Evolutionary conservation across 2,888 invertebrate species (phyloP), one percentile per base, ranked within the genome.

Genomic region (Laspeyria flexula): DNA sequence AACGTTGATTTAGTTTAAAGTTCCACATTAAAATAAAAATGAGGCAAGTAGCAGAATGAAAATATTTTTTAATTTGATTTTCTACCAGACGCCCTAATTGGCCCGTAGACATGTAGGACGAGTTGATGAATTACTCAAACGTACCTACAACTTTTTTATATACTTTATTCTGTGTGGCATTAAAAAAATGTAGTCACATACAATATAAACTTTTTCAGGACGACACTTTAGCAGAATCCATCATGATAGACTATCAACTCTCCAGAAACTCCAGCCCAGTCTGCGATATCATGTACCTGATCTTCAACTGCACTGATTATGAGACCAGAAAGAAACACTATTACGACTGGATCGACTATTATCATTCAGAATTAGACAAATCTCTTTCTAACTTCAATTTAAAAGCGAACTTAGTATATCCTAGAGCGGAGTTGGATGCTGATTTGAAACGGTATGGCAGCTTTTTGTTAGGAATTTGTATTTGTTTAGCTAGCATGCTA

Each of bases 161-260:
- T n/a, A n/a, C n/a, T n/a, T n/a, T n/a, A n/a, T n/a, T n/a, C n/a
- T n/a, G n/a, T n/a, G n/a, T n/a, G n/a, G n/a, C n/a, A n/a, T n/a
- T n/a, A n/a, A n/a, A n/a, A n/a, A n/a, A n/a, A n/a, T n/a, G n/a
- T n/a, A n/a, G n/a, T n/a, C n/a, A n/a, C n/a, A n/a, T n/a, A n/a
- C n/a, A n/a, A n/a, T n/a, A n/a, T n/a, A n/a, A n/a, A n/a, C n/a
- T 6, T 7, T 79, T 78, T 16, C 74, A 83, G 82, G 68, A 65
- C 1, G 68, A 63, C 0, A 42, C 42, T 1, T 39, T 69, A 0
- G 52, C 60, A 1, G 60, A 77, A 3, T 72, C 71, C 10, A 56
- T 81, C 0, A 60, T 83, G 55, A 73, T 83, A 3, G 83, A 83
- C 59, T 83, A 80, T 47, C 83, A 84, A 51, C 1, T 73, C 10